phyloP scores from a whole-genome alignment of 2,888 invertebrate species.

The Erannis defoliaria region DNA sequence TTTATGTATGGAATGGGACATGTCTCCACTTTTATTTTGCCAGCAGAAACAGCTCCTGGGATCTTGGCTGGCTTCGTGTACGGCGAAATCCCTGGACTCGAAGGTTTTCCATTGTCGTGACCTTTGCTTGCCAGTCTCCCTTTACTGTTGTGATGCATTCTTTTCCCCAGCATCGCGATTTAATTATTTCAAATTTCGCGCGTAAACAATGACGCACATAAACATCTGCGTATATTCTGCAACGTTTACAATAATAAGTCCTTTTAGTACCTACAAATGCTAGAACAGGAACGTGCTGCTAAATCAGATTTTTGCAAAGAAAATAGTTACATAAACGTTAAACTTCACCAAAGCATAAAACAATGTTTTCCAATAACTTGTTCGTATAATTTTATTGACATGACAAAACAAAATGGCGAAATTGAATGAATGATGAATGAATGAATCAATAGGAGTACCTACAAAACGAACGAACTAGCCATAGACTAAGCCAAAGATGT shows the following conservation, averaged over 20 bases:
- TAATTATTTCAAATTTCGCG: constrained; percentile 70
- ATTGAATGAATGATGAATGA: no score
- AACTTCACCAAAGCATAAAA: no score
- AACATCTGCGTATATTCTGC: not conserved
- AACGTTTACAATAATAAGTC: not conserved
- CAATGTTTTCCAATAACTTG: not conserved
- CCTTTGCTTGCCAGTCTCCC: constrained; percentile 82
- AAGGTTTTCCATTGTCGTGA: constrained; percentile 81
- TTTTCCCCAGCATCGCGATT: constrained; percentile 78
- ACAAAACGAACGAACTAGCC: no score
- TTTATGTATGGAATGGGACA: constrained; percentile 89
- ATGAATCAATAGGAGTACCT: no score
- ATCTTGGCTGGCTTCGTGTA: constrained; percentile 81
- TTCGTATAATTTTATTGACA: no score
- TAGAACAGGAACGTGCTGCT: not conserved
- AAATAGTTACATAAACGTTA: no score
- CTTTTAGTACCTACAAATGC: not conserved
- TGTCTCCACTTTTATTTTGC: constrained; percentile 77
- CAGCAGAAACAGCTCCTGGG: constrained; percentile 72
- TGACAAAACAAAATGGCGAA: constrained; percentile 61
- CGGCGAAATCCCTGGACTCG: constrained; percentile 81
- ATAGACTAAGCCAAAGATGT: no score
- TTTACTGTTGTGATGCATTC: constrained; percentile 84
- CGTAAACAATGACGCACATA: constrained; percentile 61
- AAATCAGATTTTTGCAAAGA: constrained; percentile 7